Conservation (phyloP, 1,140 invertebrate species). For the Formica selysi region DNA sequence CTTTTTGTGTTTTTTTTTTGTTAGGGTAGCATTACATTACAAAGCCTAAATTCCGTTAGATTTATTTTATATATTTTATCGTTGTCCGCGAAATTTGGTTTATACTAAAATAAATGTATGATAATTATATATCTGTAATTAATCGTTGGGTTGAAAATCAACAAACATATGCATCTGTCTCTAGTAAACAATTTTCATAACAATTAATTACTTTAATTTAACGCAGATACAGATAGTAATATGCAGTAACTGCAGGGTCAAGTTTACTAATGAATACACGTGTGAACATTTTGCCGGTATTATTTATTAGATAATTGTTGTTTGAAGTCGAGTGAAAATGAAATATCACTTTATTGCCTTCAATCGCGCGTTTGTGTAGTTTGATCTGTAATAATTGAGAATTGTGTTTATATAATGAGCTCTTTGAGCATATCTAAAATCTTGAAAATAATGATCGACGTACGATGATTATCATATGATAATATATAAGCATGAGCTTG, state of each 20-base stretch:
- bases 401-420: conserved; percentile 34
- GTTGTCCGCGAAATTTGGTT: conserved; percentile 8
- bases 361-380: background rate
- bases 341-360: conserved; percentile 44
- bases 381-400: conserved; percentile 60
- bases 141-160: conserved; percentile 30
- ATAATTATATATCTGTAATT: conserved; percentile 38
- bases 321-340: conserved; percentile 14
- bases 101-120: conserved; percentile 31
- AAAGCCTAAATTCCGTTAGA: background rate
- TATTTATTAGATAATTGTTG: conserved; percentile 58
- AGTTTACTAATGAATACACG: conserved; percentile 58
- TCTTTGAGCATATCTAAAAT: conserved; percentile 15
- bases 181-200: conserved; percentile 29
- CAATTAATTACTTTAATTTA: conserved; percentile 52
- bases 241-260: conserved; percentile 39
- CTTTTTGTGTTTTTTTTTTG: background rate
- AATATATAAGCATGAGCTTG: conserved; percentile 28
- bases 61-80: conserved; percentile 19
- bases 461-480: conserved; percentile 35
- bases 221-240: background rate
- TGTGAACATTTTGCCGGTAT: conserved; percentile 2
- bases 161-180: conserved; percentile 27
- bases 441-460: conserved; percentile 32
- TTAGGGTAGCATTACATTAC: background rate